Conservation (phyloP, 2,888 invertebrate genomes). For the Dicroscelio sp. region DNA sequence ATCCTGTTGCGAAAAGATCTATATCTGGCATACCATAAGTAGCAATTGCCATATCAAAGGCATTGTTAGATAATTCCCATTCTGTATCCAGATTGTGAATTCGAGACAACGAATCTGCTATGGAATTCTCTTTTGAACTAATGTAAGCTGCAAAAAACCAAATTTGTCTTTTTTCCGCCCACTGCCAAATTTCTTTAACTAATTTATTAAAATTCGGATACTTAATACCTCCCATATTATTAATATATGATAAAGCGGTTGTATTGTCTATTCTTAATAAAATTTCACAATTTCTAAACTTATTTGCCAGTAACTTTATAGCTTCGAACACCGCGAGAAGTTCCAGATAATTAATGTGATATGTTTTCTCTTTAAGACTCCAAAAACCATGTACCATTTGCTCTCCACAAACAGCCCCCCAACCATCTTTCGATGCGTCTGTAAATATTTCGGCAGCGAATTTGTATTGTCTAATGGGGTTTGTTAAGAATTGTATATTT, state of each 20-base stretch:
- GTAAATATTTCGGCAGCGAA: slow-evolving; percentile 58
- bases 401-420: slow-evolving; percentile 60
- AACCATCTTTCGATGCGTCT: slow-evolving; percentile 69
- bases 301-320: slow-evolving; percentile 45
- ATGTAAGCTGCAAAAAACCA: slow-evolving; percentile 74
- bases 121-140: slow-evolving; percentile 63
- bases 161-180: slow-evolving; percentile 69
- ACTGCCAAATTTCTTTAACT: slow-evolving; percentile 72
- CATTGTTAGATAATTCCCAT: background rate
- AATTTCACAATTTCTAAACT: slow-evolving; percentile 58
- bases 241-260: too few relatives aligned
- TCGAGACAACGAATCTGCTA: slow-evolving; percentile 71
- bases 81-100: slow-evolving; percentile 68
- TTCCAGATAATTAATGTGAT: slow-evolving; percentile 55
- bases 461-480: background rate
- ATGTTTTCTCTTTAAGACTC: slow-evolving; percentile 30
- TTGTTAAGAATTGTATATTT: background rate
- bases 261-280: slow-evolving; percentile 77
- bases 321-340: slow-evolving; percentile 56
- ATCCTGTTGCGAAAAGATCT: background rate
- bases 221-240: slow-evolving; percentile 77
- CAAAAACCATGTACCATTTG: slow-evolving; percentile 70
- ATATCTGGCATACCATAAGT: background rate
- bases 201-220: slow-evolving; percentile 75
- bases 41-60: too few relatives aligned